Percentiles rank a stretch among this genome's conserved stretches.
phyloP scores from a whole-genome alignment of 2,797 vertebrate species.

The Brachyalestes nurse region DNA sequence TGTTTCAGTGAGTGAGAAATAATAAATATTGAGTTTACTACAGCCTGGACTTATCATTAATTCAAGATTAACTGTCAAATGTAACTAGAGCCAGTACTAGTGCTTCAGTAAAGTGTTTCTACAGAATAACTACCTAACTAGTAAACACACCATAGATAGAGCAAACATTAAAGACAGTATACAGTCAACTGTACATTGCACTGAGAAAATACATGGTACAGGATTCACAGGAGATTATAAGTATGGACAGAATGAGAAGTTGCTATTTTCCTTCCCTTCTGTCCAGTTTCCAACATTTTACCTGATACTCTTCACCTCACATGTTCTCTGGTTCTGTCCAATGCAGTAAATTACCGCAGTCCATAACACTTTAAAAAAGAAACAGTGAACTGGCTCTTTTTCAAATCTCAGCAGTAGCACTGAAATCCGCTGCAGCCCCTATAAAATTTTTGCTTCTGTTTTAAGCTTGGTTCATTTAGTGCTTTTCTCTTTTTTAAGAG shows the following conservation, averaged over 20 bases:
- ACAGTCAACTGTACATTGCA: neutral
- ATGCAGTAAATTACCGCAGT: neutral
- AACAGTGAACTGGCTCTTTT: neutral
- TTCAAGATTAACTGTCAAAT: too few relatives aligned
- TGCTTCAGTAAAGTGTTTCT: neutral
- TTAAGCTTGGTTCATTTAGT: neutral
- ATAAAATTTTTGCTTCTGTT: neutral
- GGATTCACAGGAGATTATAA: neutral
- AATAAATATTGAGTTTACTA: neutral
- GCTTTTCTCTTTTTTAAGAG: neutral
- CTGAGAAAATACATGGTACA: neutral
- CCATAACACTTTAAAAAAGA: neutral
- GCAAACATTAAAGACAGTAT: neutral
- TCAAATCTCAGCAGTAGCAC: slow-evolving; percentile 6
- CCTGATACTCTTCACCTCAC: neutral
- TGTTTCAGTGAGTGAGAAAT: neutral
- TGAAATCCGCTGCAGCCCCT: neutral
- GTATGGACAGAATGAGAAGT: neutral
- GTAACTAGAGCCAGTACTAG: neutral
- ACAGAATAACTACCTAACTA: neutral
- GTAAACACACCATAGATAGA: neutral
- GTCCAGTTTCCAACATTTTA: neutral
- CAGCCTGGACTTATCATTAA: too few relatives aligned
- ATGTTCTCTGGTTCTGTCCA: neutral
- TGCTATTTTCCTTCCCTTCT: neutral